phyloP scores from a whole-genome alignment of 64 coral and sea anemone species.

The Montipora foliosa region DNA sequence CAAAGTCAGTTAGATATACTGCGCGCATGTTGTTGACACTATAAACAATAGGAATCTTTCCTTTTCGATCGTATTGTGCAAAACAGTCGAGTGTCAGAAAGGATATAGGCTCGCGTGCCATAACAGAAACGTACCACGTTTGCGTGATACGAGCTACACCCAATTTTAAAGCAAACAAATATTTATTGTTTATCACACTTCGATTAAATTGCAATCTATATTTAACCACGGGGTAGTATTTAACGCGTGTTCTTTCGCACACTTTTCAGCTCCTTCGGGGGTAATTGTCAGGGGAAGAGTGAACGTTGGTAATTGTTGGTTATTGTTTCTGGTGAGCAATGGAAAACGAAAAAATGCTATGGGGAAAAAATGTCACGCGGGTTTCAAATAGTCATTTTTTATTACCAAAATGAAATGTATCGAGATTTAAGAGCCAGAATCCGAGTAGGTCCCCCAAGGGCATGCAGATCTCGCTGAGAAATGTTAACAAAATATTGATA shows the following conservation, averaged over 20 bases:
- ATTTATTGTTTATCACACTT: background rate
- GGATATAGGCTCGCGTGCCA: background rate
- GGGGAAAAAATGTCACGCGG: no score
- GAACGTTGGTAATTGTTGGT: no score
- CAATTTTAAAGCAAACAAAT: background rate
- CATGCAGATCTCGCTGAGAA: background rate
- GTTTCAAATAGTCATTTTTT: no score
- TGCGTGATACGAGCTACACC: conserved; percentile 9
- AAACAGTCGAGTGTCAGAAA: background rate
- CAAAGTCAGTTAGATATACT: background rate
- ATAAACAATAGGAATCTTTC: background rate
- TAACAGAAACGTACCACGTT: background rate
- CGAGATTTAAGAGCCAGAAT: background rate
- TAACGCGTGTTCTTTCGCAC: background rate
- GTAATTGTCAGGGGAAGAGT: no score
- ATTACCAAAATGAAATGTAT: no score
- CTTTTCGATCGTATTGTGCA: background rate
- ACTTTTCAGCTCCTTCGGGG: no score
- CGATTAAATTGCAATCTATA: background rate
- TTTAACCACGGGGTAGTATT: background rate
- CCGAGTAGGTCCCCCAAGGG: background rate
- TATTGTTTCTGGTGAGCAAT: no score
- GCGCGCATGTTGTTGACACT: background rate
- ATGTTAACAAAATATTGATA: background rate
- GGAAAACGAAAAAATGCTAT: no score